These are phyloP conservation scores for Tauraco erythrolophus DNA, from an alignment of 2,113 vertebrate genomes.

Conservation along the genomic window DNA sequence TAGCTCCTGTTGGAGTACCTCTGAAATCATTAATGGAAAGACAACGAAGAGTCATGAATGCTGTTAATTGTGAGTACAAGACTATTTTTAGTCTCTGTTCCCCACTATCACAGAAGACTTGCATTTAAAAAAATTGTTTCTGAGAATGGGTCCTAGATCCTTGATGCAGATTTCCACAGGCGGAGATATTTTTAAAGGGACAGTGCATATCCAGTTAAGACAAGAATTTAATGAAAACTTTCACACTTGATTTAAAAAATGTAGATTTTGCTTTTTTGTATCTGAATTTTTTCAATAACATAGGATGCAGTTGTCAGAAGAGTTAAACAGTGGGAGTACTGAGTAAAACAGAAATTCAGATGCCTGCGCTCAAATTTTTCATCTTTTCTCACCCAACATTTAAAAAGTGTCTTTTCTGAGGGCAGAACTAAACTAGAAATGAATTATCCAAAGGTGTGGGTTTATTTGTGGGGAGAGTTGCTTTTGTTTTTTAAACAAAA, in stretches of 20 bases:
- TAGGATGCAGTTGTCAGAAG: neutral
- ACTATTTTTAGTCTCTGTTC: neutral
- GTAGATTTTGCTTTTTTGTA: neutral
- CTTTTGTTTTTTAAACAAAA: neutral
- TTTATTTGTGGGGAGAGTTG: neutral
- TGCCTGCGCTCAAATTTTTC: neutral
- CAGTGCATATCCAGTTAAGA: neutral
- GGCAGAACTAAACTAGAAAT: neutral
- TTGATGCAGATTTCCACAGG: neutral
- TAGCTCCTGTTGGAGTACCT: neutral
- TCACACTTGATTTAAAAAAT: neutral
- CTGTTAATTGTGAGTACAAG: slow-evolving; percentile 17
- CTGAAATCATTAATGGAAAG: slow-evolving; percentile 31
- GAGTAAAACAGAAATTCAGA: neutral
- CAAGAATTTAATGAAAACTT: neutral
- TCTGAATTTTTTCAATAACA: neutral
- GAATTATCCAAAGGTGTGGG: neutral
- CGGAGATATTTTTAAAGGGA: neutral
- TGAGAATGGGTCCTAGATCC: neutral
- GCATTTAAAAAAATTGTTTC: neutral
- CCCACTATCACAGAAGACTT: neutral
- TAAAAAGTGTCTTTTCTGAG: neutral
- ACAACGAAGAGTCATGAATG: neutral
- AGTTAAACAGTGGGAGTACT: neutral
- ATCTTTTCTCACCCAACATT: neutral